Percentiles rank a stretch among this genome's conserved stretches.
These are phyloP conservation scores for Ennomos erosarius DNA, from an alignment of 2,888 invertebrate species.

Conservation along the genomic window DNA sequence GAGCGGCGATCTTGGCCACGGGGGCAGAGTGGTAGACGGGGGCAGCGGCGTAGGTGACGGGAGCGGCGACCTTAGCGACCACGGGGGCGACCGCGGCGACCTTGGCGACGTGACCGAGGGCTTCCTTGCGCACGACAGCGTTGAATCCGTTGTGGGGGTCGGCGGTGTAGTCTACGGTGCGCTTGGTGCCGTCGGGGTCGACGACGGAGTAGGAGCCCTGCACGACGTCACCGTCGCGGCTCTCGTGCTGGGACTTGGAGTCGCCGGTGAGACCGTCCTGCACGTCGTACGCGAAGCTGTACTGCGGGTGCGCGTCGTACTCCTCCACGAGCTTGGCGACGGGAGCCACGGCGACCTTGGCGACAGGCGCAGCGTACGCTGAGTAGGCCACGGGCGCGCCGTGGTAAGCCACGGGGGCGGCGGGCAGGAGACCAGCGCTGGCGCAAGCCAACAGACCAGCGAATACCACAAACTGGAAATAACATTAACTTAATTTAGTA, in stretches of 20 bases:
- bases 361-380: constrained; percentile 47
- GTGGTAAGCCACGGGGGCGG: constrained; percentile 39
- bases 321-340: constrained; percentile 42
- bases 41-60: constrained; percentile 54
- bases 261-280: constrained; percentile 78
- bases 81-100: constrained; percentile 50
- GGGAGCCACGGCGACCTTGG: constrained; percentile 48
- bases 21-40: constrained; percentile 44
- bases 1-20: constrained; percentile 38
- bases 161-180: constrained; percentile 81
- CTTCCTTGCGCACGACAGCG: constrained; percentile 78
- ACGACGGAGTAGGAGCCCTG: constrained; percentile 80
- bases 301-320: too few species aligned
- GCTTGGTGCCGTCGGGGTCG: constrained; percentile 81
- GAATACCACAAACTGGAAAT: constrained; percentile 45
- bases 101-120: constrained; percentile 59
- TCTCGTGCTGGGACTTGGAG: constrained; percentile 81
- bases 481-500: neutral
- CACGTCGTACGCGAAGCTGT: too few species aligned
- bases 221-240: constrained; percentile 81
- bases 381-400: constrained; percentile 42
- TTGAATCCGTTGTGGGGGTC: constrained; percentile 80
- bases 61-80: constrained; percentile 45
- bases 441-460: constrained; percentile 43
- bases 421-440: constrained; percentile 52